Evolutionary conservation across 2,113 vertebrate genomes (phyloP).

Genomic region (Sylvietta virens): DNA sequence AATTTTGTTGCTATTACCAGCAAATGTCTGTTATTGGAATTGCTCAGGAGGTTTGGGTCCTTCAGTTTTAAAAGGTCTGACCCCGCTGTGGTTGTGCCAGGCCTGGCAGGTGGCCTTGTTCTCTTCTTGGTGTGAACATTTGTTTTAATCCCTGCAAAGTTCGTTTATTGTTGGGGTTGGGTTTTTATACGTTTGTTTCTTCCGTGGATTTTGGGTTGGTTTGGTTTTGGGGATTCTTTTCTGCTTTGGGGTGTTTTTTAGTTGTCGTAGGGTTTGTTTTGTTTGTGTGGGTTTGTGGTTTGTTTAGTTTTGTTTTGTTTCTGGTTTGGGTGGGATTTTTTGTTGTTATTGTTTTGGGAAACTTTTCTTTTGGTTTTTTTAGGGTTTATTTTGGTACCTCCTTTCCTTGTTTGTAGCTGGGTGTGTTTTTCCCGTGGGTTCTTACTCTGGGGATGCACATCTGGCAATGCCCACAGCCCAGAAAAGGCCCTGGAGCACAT

Average conservation of each 20-base stretch:
- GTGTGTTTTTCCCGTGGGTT: rapidly evolving
- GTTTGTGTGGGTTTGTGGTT: not conserved
- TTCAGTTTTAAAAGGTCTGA: not conserved
- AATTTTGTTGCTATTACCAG: not conserved
- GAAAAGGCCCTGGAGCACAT: not conserved
- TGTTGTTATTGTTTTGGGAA: not conserved
- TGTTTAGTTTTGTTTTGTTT: not conserved
- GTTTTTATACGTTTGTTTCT: not conserved
- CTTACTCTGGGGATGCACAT: not conserved
- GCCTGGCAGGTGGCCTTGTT: not conserved
- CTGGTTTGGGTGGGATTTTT: not conserved
- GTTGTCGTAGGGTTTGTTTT: not conserved
- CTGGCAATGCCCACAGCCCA: not conserved
- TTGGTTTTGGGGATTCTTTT: not conserved
- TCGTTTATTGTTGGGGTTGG: rapidly evolving
- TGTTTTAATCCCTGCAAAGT: not conserved
- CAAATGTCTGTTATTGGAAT: not conserved
- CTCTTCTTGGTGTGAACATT: not conserved
- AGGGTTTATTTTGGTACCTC: not conserved
- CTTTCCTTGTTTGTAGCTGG: not conserved
- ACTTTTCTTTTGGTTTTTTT: no score
- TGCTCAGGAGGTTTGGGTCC: not conserved
- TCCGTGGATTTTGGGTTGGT: not conserved
- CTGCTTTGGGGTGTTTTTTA: rapidly evolving
- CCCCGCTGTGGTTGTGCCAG: rapidly evolving